Percentiles rank a stretch among this genome's conserved stretches.
These are phyloP conservation scores for Dermochelys coriacea DNA, from an alignment of 2,797 vertebrate genomes.

Conservation along the genomic window DNA sequence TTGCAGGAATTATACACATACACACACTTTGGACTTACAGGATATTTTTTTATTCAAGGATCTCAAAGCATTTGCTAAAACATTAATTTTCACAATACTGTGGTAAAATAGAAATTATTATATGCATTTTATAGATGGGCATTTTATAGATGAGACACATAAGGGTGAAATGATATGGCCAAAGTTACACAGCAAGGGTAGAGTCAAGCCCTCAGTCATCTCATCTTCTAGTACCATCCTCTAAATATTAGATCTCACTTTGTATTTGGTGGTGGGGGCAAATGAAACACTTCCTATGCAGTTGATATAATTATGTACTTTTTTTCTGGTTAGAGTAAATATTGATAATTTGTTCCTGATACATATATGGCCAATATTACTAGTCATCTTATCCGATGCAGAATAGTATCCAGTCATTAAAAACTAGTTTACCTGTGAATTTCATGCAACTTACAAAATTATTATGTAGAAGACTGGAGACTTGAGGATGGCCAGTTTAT, in stretches of 20 bases:
- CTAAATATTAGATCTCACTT: not conserved
- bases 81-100: not conserved
- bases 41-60: not conserved
- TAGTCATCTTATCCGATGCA: constrained; percentile 4
- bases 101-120: not conserved
- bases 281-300: not conserved
- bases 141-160: not conserved
- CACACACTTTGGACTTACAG: not conserved
- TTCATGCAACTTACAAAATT: not conserved
- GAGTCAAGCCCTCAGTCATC: not conserved
- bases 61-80: not conserved
- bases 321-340: constrained; percentile 14
- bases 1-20: not conserved
- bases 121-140: not conserved
- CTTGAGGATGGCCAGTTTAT: not conserved
- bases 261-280: not conserved
- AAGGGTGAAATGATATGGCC: not conserved
- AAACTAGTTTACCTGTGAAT: not conserved
- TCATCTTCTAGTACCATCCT: not conserved
- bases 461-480: not conserved
- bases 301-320: not conserved
- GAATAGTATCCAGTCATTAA: not conserved
- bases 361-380: not conserved
- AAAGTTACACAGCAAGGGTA: not conserved
- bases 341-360: not conserved